Conservation (phyloP, 35 echinoderm and acorn worm genomes). For the Strongylocentrotus purpuratus region DNA sequence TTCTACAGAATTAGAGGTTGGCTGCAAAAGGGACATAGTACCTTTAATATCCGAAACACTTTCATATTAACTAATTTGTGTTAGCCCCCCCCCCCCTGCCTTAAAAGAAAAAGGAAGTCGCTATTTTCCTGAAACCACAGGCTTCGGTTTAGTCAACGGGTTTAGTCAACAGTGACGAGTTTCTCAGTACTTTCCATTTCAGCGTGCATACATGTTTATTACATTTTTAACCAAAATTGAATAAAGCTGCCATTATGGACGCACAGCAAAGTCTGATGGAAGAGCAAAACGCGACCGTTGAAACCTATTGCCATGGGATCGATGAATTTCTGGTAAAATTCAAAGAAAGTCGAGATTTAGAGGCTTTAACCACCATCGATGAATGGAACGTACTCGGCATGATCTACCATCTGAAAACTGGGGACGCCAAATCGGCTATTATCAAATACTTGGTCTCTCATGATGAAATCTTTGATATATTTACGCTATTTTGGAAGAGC, state of each 20-base stretch:
- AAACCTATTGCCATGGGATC: neutral
- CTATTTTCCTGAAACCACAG: too few relatives aligned
- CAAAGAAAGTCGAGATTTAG: neutral
- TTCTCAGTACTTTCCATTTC: too few relatives aligned
- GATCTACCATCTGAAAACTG: neutral
- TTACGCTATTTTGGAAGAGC: neutral
- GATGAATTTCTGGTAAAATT: neutral
- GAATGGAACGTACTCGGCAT: neutral
- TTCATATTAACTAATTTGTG: neutral
- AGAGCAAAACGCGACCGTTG: neutral
- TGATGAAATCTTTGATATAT: neutral
- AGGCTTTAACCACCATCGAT: neutral
- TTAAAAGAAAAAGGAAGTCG: too few relatives aligned
- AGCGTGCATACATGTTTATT: too few relatives aligned
- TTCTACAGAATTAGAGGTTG: too few relatives aligned
- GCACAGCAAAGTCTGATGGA: neutral
- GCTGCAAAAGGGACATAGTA: constrained; percentile 61
- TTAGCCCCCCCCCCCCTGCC: neutral
- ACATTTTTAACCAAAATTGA: neutral
- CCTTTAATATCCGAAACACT: neutral
- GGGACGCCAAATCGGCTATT: neutral
- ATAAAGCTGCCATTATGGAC: neutral
- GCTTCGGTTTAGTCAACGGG: too few relatives aligned
- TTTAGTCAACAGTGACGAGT: too few relatives aligned
- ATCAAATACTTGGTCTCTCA: neutral